Evolutionary conservation across 2,113 vertebrate genomes (phyloP).

Genomic region (Muntiacus muntjak): DNA sequence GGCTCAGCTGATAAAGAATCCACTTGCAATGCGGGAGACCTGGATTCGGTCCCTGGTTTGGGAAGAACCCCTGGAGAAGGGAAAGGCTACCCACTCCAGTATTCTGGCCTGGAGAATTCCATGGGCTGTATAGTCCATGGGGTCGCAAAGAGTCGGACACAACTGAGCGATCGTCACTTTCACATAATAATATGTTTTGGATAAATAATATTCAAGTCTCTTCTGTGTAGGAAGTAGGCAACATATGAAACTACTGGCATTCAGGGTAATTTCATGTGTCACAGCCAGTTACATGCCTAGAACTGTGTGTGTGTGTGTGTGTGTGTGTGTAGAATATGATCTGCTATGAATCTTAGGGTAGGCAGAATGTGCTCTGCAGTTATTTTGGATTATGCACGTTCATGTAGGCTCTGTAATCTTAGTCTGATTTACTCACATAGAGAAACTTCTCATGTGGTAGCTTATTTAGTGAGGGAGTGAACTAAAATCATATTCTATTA

Average conservation of each 20-base stretch:
- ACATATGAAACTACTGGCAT: background rate
- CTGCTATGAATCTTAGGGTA: background rate
- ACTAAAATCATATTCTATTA: background rate
- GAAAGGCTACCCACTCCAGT: background rate
- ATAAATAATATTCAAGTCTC: background rate
- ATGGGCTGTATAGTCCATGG: background rate
- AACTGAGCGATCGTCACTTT: background rate
- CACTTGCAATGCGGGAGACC: background rate
- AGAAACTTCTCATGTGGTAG: background rate
- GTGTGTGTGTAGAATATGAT: background rate
- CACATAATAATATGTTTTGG: background rate
- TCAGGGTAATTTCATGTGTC: constrained; percentile 7
- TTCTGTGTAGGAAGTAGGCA: background rate
- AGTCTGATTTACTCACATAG: background rate
- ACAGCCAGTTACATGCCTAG: background rate
- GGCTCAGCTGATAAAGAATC: background rate
- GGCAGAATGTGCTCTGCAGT: background rate
- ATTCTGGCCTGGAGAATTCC: background rate
- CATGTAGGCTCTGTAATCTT: background rate
- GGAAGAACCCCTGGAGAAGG: background rate
- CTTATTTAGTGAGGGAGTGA: background rate
- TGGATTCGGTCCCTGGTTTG: background rate
- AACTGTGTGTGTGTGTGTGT: background rate
- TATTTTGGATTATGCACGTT: constrained; percentile 16
- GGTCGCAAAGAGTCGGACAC: background rate